Percentiles rank a stretch among this genome's conserved stretches.
These are phyloP conservation scores for Gryllus bimaculatus DNA, from an alignment of 1,140 invertebrate genomes.

Conservation along the genomic window DNA sequence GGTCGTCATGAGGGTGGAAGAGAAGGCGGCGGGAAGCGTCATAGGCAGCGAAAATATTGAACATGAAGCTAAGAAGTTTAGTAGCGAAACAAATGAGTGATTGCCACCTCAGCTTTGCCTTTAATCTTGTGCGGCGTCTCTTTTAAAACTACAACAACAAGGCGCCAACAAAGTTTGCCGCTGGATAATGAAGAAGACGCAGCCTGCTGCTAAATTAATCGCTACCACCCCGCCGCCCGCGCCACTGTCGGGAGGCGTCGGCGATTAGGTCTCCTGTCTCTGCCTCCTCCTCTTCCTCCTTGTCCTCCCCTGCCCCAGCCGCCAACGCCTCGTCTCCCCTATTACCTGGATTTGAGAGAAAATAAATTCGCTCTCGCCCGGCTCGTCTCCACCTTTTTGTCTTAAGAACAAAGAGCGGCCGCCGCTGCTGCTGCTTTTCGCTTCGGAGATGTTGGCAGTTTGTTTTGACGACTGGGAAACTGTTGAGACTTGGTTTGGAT, in stretches of 20 bases:
- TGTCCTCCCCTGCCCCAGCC: no score
- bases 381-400: background rate
- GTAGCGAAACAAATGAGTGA: background rate
- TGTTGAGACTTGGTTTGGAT: background rate
- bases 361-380: background rate
- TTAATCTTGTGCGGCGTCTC: background rate
- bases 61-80: background rate
- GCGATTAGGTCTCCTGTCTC: background rate
- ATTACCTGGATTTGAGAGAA: background rate
- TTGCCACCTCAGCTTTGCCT: background rate
- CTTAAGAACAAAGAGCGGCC: background rate
- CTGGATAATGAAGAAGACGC: background rate
- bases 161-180: background rate
- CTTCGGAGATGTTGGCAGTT: conserved; percentile 3
- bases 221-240: background rate
- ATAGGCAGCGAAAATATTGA: background rate
- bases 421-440: background rate
- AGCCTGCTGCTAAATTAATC: conserved; percentile 4
- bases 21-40: no score
- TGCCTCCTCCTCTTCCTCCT: no score
- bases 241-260: no score
- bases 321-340: background rate
- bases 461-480: background rate
- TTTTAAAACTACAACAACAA: background rate
- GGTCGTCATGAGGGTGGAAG: no score